These are phyloP conservation scores for Noctua fimbriata DNA, from an alignment of 2,888 invertebrate genomes.

Conservation along the genomic window DNA sequence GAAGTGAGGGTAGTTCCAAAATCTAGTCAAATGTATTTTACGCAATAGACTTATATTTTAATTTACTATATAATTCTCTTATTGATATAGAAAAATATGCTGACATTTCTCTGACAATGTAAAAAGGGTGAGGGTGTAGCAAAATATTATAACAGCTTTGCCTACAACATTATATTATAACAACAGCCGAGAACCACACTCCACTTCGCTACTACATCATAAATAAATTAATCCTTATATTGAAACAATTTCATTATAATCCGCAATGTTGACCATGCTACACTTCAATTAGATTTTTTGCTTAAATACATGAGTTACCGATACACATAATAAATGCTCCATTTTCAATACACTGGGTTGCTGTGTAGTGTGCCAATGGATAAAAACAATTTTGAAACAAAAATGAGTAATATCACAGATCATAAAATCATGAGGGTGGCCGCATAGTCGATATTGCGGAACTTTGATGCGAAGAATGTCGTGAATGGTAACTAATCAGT, in stretches of 20 bases:
- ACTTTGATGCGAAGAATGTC: constrained; percentile 50
- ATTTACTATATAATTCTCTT: constrained; percentile 13
- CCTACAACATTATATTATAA: constrained; percentile 41
- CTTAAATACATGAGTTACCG: constrained; percentile 48
- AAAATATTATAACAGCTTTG: constrained; percentile 55
- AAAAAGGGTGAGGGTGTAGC: constrained; percentile 32
- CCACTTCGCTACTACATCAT: constrained; percentile 55
- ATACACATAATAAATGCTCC: constrained; percentile 66
- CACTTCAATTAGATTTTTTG: constrained; percentile 40
- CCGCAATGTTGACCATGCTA: constrained; percentile 69
- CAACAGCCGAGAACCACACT: constrained; percentile 63
- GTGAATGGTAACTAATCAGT: constrained; percentile 65
- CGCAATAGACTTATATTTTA: constrained; percentile 27
- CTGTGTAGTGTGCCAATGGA: constrained; percentile 54
- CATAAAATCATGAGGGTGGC: constrained; percentile 55
- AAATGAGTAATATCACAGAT: constrained; percentile 65
- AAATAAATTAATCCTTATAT: constrained; percentile 68
- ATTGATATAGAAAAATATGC: constrained; percentile 47
- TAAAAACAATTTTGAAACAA: constrained; percentile 61
- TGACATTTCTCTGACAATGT: constrained; percentile 55
- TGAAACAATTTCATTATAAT: constrained; percentile 65
- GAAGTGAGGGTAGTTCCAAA: constrained; percentile 29
- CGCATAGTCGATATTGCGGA: constrained; percentile 69
- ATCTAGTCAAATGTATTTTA: constrained; percentile 31
- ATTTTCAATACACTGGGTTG: constrained; percentile 45